Evolutionary conservation across 2,888 invertebrate species (phyloP).

Genomic region (Ichneumoninae sp.): DNA sequence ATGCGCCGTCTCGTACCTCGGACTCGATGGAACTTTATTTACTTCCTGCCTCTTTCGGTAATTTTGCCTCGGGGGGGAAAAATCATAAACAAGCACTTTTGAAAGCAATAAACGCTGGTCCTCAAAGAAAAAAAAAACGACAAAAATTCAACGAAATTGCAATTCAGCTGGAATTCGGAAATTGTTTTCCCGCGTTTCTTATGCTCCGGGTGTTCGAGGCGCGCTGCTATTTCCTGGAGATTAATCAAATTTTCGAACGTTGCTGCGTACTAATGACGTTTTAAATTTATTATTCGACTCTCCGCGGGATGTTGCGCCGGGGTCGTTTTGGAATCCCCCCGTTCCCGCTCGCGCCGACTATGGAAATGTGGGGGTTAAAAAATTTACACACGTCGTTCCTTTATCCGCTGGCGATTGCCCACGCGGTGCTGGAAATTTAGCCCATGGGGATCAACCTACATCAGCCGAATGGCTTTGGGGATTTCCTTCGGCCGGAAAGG

Average conservation of each 20-base stretch:
- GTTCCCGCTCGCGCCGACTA: background rate
- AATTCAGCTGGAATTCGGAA: background rate
- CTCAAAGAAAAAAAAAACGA: background rate
- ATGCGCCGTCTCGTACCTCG: background rate
- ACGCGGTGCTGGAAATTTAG: slow-evolving; percentile 6
- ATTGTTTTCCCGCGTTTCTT: background rate
- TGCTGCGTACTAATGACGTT: slow-evolving; percentile 14
- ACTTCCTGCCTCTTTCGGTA: background rate
- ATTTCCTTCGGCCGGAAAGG: background rate
- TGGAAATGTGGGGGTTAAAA: slow-evolving; percentile 9
- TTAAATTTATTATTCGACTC: slow-evolving; percentile 4
- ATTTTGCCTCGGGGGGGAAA: background rate
- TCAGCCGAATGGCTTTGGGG: slow-evolving; percentile 12
- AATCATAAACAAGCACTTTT: background rate
- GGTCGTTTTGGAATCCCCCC: background rate
- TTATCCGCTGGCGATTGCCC: background rate
- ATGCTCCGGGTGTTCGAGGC: background rate
- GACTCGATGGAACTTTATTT: background rate
- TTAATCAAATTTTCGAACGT: slow-evolving; percentile 1
- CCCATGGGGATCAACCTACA: slow-evolving; percentile 17
- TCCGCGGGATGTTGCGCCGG: background rate
- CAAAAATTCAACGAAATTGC: background rate
- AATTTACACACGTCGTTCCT: slow-evolving; percentile 13
- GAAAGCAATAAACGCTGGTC: background rate
- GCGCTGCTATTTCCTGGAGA: background rate